Percentiles rank a stretch among this genome's conserved stretches.
Conservation (phyloP, 2,888 invertebrate species). For the Prionchulus punctatus region DNA sequence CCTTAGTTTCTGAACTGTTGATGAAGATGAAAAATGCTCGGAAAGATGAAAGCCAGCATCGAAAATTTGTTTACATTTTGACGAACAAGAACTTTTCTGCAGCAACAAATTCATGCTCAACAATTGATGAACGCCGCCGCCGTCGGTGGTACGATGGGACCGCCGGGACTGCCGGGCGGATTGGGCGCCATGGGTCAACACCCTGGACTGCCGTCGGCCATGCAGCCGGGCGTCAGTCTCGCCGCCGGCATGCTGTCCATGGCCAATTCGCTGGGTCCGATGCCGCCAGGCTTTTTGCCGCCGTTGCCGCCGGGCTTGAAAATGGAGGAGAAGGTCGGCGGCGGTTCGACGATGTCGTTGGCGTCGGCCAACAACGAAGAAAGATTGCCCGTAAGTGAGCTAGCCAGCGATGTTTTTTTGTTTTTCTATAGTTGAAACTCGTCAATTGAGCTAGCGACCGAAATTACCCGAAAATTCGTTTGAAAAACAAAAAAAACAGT, state of each 20-base stretch:
- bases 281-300: constrained; percentile 14
- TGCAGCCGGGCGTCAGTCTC: constrained; percentile 34
- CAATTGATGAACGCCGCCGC: constrained; percentile 51
- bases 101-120: constrained; percentile 85
- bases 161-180: constrained; percentile 32
- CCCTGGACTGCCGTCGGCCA: constrained; percentile 37
- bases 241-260: constrained; percentile 11
- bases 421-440: constrained; percentile 10
- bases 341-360: neutral
- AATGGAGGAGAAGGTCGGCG: constrained; percentile 14
- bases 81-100: constrained; percentile 23
- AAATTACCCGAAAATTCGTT: no score
- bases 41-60: no score
- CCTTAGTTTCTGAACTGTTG: no score
- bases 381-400: constrained; percentile 8
- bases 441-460: no score
- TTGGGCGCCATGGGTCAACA: constrained; percentile 8
- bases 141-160: constrained; percentile 16
- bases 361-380: constrained; percentile 6
- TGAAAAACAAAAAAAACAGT: no score
- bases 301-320: constrained; percentile 13
- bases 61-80: no score
- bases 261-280: neutral
- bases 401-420: neutral
- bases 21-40: no score